These are phyloP conservation scores for Sebastes wilsoni DNA, from an alignment of 2,797 vertebrate species.

Conservation along the genomic window DNA sequence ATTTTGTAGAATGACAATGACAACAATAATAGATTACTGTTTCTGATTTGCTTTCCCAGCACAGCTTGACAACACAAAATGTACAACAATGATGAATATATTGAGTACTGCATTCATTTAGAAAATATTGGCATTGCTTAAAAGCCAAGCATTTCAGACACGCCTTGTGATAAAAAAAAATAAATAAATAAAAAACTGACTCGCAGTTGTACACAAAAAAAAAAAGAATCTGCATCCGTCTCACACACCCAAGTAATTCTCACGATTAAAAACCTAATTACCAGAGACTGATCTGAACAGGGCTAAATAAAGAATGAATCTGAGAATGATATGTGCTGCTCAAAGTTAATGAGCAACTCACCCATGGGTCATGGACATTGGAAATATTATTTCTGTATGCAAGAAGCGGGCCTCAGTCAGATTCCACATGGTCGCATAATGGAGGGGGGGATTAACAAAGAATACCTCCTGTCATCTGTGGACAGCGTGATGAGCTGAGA, in stretches of 20 bases:
- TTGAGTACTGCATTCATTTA: not conserved
- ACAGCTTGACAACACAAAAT: not conserved
- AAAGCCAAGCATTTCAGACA: conserved; percentile 2
- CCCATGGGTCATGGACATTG: conserved; percentile 71
- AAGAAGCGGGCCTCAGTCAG: conserved; percentile 60
- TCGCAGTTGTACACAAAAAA: not conserved
- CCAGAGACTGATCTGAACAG: conserved; percentile 46
- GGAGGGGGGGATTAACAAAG: conserved; percentile 70
- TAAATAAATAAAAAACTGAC: not conserved
- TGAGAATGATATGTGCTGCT: conserved; percentile 56
- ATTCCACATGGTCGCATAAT: conserved; percentile 74
- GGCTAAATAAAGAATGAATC: conserved; percentile 56
- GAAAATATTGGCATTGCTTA: not conserved
- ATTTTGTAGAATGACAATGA: not conserved
- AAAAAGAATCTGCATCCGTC: conserved; percentile 13
- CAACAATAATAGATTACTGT: not conserved
- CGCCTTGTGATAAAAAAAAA: not conserved
- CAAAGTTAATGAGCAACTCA: conserved; percentile 70
- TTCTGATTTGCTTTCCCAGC: not conserved
- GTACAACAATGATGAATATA: not conserved
- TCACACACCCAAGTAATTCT: conserved; percentile 29
- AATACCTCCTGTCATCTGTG: conserved; percentile 79
- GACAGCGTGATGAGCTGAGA: conserved; percentile 69
- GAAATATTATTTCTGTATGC: conserved; percentile 69
- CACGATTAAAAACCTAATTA: conserved; percentile 66